Conservation (phyloP, 2,888 invertebrate genomes). For the Bembecia ichneumoniformis region DNA sequence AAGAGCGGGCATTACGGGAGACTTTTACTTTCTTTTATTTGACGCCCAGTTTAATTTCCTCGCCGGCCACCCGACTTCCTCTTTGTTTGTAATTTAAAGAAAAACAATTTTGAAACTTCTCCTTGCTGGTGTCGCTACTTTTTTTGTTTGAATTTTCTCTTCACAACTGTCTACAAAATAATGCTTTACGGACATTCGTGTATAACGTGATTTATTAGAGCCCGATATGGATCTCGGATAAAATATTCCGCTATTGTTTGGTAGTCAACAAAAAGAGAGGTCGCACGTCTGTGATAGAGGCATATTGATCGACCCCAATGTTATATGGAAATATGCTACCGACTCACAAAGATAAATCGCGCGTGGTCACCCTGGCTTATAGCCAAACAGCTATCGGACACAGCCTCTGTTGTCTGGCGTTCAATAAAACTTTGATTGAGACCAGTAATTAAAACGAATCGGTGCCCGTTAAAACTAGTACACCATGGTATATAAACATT, state of each 20-base stretch:
- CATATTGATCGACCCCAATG: constrained; percentile 22
- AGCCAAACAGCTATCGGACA: constrained; percentile 25
- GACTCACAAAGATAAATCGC: constrained; percentile 38
- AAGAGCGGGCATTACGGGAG: constrained; percentile 13
- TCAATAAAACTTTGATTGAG: not conserved
- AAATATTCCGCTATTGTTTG: constrained; percentile 15
- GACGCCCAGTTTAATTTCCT: constrained; percentile 38
- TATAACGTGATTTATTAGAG: not conserved
- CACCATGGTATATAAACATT: too few relatives aligned
- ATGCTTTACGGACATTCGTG: not conserved
- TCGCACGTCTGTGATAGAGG: constrained; percentile 14
- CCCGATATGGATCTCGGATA: constrained; percentile 11
- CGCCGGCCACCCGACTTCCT: constrained; percentile 19
- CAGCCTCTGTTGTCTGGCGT: not conserved
- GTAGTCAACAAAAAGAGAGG: not conserved
- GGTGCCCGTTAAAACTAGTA: not conserved
- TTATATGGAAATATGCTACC: constrained; percentile 33
- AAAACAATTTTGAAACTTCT: constrained; percentile 41
- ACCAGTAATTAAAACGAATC: not conserved
- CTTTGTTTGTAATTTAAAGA: constrained; percentile 43
- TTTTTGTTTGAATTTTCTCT: constrained; percentile 32
- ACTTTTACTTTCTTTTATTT: constrained; percentile 33
- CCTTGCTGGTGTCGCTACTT: constrained; percentile 20
- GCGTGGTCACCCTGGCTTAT: constrained; percentile 37
- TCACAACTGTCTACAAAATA: constrained; percentile 6